Evolutionary conservation across 2,888 invertebrate genomes (phyloP), one percentile per base, ranked within the genome.

Genomic region (Habrosyne pyritoides): DNA sequence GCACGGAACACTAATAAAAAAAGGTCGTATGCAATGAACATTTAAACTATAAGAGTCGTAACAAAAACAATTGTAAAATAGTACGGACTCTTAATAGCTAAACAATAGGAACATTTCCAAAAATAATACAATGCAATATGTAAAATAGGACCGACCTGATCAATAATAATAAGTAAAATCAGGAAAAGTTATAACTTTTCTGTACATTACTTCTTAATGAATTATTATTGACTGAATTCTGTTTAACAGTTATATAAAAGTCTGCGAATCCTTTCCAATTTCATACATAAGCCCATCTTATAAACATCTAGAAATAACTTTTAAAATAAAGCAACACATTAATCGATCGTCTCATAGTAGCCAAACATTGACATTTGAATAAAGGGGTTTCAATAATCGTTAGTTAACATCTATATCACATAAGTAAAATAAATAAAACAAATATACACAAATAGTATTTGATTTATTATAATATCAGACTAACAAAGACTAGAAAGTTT

Each of bases 331-430:
- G 88, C 89, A 78, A 79, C 73, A 68, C 66, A 56, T 67, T 66
- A 75, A 84, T 83, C 88, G 84, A 81, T 87, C 90, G 91, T 91
- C 91, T 91, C 84, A 84, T 91, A 91, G 89, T 77, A 62, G 67
- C 79, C 78, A 81, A 75, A 75, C 77, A 68, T 70, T 67, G 74
- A 63, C 69, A 63, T 62, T 66, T 52, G n/a, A 33, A 33, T 54
- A 62, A 64, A 60, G 61, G 61, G 73, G 77, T 76, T 74, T 67
- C 53, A 54, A 54, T 53, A 57, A 62, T 56, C 66, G 64, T 69
- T 67, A 60, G 63, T 63, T 52, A 68, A 59, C 64, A 68, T 65
- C 60, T 62, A 67, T 55, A 60, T 71, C 59, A 64, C 59, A 79
- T 70, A 89, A 91, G 91, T 90, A 89, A 91, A 91, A 92, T 90